Conservation (phyloP, 64 coral and sea anemone species). For the Pocillopora verrucosa region DNA sequence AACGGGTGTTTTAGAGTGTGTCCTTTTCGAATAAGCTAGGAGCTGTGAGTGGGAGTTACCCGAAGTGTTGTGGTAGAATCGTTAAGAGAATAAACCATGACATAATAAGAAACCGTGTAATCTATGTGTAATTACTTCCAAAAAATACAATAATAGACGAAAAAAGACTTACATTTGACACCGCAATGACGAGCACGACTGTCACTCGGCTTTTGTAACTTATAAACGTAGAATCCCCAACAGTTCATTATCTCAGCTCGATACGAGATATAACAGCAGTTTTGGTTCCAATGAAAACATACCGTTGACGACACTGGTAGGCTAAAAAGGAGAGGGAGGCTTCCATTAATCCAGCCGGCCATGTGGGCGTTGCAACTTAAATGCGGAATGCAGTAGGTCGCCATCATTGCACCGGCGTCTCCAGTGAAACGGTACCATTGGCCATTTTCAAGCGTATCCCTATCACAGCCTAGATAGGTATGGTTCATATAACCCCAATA, state of each 20-base stretch:
- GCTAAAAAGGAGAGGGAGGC: background rate
- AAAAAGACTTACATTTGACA: background rate
- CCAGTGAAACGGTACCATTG: slow-evolving; percentile 65
- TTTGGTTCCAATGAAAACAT: slow-evolving; percentile 8
- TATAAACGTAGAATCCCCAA: slow-evolving; percentile 41
- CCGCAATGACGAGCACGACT: slow-evolving; percentile 28
- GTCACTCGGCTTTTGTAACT: background rate
- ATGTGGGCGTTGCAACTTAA: slow-evolving; percentile 23
- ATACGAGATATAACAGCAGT: slow-evolving; percentile 14
- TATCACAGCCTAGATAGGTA: background rate
- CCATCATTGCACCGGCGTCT: slow-evolving; percentile 14
- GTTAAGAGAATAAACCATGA: background rate
- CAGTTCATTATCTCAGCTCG: slow-evolving; percentile 41
- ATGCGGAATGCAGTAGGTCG: slow-evolving; percentile 27
- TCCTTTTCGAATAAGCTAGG: too few relatives aligned
- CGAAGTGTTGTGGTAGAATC: background rate
- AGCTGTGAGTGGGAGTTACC: too few relatives aligned
- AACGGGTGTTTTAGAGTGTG: too few relatives aligned
- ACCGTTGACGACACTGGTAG: slow-evolving; percentile 12
- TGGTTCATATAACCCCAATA: background rate
- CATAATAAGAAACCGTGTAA: too few relatives aligned
- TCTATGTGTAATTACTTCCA: too few relatives aligned
- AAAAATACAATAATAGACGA: too few relatives aligned
- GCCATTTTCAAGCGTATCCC: background rate
- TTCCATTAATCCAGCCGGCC: slow-evolving; percentile 52